Base-by-base conservation (phyloP, 2,113 vertebrate genomes). In the Elachura formosa region DNA sequence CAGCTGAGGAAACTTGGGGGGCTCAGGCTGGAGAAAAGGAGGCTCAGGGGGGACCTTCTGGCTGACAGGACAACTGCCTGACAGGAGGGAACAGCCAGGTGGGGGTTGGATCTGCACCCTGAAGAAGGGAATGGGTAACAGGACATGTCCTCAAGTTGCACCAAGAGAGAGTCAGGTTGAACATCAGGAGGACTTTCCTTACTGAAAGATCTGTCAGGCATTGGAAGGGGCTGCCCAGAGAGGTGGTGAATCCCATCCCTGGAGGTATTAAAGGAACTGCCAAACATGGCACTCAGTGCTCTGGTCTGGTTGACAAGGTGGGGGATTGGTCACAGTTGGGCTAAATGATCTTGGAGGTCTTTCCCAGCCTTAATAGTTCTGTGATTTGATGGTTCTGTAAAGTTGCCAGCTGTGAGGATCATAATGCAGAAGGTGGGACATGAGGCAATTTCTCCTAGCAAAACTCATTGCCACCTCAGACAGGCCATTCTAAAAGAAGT, bases 81-180 rank as follows among this genome's bases (percentile, higher is more conserved):
- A 34, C 20, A 55, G 64, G 64, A 78, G 40, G 34, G 5, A 21
- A 1, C 20, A 62, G 24, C n/a, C 2, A 1, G 15, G 3, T 22
- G 2, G 12, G 22, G 2, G n/a, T 0, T 0, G 24, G 15, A 29
- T 69, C 20, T 87, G 20, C 40, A 46, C 16, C 40, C n/a, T 29
- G 28, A n/a, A 6, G 52, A 59, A 45, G 34, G 7, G 18, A 40
- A 40, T 34, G 17, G 14, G 34, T 1, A 2, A 34, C 0, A 41
- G 20, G 13, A 1, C 62, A 48, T 0, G 0, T 7, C 11, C 25
- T 55, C 34, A 34, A 8, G 11, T 9, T 54, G 16, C 0, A 0
- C 7, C 25, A 63, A 21, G 20, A 5, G 9, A 41, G 5, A 8
- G 1, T 48, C 34, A 48, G 29, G 11, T 7, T 52, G 25, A 17